Percentiles rank a stretch among this genome's conserved stretches.
Conservation (phyloP, 64 coral and sea anemone species). For the Montipora cactus region DNA sequence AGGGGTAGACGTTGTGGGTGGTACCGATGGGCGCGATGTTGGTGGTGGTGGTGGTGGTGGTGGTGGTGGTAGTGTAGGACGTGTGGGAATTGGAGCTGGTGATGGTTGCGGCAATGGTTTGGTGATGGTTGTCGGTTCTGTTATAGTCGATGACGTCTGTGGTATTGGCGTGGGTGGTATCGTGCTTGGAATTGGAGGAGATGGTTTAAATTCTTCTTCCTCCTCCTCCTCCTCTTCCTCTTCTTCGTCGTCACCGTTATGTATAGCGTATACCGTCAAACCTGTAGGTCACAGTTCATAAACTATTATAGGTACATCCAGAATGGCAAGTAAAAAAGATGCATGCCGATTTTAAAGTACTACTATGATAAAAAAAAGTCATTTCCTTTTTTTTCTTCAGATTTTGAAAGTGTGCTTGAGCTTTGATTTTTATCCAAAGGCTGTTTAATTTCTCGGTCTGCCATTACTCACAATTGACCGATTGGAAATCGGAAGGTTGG, state of each 20-base stretch:
- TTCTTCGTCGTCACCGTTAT: constrained; percentile 44
- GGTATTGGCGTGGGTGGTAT: background rate
- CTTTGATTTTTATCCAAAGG: too few relatives aligned
- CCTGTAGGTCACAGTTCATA: constrained; percentile 39
- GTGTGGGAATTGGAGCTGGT: too few relatives aligned
- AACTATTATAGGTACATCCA: background rate
- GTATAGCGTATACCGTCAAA: constrained; percentile 56
- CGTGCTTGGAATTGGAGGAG: constrained; percentile 48
- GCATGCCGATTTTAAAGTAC: too few relatives aligned
- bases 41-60: background rate
- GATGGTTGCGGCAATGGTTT: too few relatives aligned
- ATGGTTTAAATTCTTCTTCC: constrained; percentile 23
- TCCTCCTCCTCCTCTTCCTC: constrained; percentile 70
- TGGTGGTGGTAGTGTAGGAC: background rate
- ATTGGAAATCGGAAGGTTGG: too few relatives aligned
- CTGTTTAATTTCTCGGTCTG: too few relatives aligned
- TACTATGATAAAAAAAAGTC: too few relatives aligned
- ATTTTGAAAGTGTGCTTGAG: too few relatives aligned
- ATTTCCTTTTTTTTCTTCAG: too few relatives aligned
- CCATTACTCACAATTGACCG: too few relatives aligned
- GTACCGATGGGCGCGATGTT: background rate
- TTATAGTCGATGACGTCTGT: background rate
- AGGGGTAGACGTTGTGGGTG: background rate
- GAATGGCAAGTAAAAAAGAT: too few relatives aligned
- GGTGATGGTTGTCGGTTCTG: too few relatives aligned